A percentile compares a stretch with the other conserved stretches of the same genome.
These are phyloP conservation scores for Pristis pectinata DNA, from an alignment of 2,797 vertebrate species.

Conservation along the genomic window DNA sequence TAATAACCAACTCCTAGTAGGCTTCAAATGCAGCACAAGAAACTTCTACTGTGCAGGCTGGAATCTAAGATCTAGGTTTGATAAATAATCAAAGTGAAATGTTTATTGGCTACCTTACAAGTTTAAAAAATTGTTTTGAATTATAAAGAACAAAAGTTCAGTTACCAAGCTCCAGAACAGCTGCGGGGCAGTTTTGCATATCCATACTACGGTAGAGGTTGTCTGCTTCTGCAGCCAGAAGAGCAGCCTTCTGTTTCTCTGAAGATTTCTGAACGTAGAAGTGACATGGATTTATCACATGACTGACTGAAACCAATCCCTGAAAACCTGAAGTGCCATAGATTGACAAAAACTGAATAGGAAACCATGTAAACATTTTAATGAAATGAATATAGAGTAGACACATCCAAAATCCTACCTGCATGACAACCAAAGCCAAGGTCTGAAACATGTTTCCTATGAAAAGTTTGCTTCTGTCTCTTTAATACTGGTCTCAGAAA, in stretches of 20 bases:
- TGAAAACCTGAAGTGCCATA: slow-evolving; percentile 44
- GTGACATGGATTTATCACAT: slow-evolving; percentile 59
- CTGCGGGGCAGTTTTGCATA: slow-evolving; percentile 47
- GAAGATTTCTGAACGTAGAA: slow-evolving; percentile 60
- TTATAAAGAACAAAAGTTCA: background rate
- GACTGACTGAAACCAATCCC: slow-evolving; percentile 60
- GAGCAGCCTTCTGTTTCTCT: slow-evolving; percentile 50
- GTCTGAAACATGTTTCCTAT: slow-evolving; percentile 16
- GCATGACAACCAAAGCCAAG: background rate
- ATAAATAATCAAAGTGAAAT: background rate
- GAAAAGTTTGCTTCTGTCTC: background rate
- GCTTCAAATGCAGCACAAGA: background rate
- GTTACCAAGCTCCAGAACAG: slow-evolving; percentile 62
- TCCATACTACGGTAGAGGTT: slow-evolving; percentile 47
- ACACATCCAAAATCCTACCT: background rate
- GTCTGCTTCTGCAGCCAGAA: slow-evolving; percentile 54
- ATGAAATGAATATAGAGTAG: background rate
- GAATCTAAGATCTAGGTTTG: background rate
- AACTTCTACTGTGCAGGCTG: background rate
- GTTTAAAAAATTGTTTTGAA: background rate
- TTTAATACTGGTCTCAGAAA: background rate
- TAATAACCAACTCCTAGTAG: background rate
- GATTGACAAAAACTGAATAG: background rate
- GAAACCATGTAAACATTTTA: background rate
- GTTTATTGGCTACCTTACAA: background rate